Conservation (phyloP, 2,888 invertebrate species). For the Melikaiella ostensackeni region DNA sequence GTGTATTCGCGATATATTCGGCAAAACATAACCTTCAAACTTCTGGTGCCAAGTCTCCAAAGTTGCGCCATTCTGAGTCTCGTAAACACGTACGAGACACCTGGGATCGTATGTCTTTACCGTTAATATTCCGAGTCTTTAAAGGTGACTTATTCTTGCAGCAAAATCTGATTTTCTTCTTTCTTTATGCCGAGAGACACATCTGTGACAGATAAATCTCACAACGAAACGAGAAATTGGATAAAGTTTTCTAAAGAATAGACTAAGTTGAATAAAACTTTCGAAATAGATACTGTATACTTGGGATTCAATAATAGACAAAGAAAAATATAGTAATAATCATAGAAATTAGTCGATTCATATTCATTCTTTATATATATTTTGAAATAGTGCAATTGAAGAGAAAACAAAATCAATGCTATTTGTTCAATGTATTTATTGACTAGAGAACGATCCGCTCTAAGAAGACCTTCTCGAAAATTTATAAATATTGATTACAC, state of each 20-base stretch:
- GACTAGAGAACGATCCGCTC: not conserved
- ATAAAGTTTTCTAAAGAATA: not conserved
- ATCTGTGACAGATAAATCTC: slow-evolving; percentile 4
- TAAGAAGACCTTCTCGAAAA: slow-evolving; percentile 59
- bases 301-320: not conserved
- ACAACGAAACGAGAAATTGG: not conserved
- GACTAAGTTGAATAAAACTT: not conserved
- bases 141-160: slow-evolving; percentile 14
- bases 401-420: not conserved
- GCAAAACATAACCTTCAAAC: slow-evolving; percentile 36
- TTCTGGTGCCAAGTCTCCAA: slow-evolving; percentile 29
- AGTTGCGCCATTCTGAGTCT: slow-evolving; percentile 65
- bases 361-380: too few relatives aligned
- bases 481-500: slow-evolving; percentile 71
- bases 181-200: not conserved
- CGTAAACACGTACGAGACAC: slow-evolving; percentile 74
- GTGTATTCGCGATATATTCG: slow-evolving; percentile 27
- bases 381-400: not conserved
- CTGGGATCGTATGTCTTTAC: slow-evolving; percentile 70
- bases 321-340: not conserved
- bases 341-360: too few relatives aligned
- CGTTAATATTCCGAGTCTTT: slow-evolving; percentile 59
- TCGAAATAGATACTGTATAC: not conserved
- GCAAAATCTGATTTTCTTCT: slow-evolving; percentile 11
- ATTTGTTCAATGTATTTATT: not conserved